Percentiles rank a stretch among this genome's conserved stretches.
phyloP scores from a whole-genome alignment of 2,888 invertebrate species.

The Lypha dubia region DNA sequence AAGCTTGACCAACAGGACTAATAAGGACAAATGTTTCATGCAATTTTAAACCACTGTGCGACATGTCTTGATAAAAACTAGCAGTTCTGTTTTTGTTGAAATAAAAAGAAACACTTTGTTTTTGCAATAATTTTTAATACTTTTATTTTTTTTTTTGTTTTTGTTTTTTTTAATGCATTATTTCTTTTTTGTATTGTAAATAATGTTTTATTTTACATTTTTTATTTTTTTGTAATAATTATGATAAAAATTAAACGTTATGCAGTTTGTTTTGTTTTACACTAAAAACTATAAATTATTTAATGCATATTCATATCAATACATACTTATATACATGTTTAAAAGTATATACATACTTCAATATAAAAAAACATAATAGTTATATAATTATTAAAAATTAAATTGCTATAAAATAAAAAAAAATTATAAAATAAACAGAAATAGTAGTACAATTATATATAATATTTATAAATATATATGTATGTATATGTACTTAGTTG shows the following conservation, averaged over 20 bases:
- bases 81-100: not conserved
- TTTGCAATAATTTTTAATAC: slow-evolving; percentile 70
- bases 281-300: slow-evolving; percentile 57
- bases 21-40: no score
- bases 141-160: slow-evolving; percentile 66
- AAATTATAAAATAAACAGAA: slow-evolving; percentile 35
- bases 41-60: no score
- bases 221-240: slow-evolving; percentile 68
- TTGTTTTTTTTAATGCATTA: slow-evolving; percentile 67
- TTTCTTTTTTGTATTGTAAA: slow-evolving; percentile 70
- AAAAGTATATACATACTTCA: slow-evolving; percentile 20
- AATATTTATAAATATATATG: slow-evolving; percentile 23
- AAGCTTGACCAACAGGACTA: no score
- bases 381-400: slow-evolving; percentile 53
- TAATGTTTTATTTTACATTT: slow-evolving; percentile 60
- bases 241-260: slow-evolving; percentile 73
- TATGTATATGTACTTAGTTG: not conserved
- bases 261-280: slow-evolving; percentile 71
- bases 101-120: slow-evolving; percentile 39
- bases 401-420: slow-evolving; percentile 45
- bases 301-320: slow-evolving; percentile 43
- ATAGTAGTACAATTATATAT: slow-evolving; percentile 59
- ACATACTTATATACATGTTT: slow-evolving; percentile 9
- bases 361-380: slow-evolving; percentile 45
- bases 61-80: not conserved